phyloP scores from a whole-genome alignment of 92 coral and sea anemone species.

The Blastomussa wellsi region DNA sequence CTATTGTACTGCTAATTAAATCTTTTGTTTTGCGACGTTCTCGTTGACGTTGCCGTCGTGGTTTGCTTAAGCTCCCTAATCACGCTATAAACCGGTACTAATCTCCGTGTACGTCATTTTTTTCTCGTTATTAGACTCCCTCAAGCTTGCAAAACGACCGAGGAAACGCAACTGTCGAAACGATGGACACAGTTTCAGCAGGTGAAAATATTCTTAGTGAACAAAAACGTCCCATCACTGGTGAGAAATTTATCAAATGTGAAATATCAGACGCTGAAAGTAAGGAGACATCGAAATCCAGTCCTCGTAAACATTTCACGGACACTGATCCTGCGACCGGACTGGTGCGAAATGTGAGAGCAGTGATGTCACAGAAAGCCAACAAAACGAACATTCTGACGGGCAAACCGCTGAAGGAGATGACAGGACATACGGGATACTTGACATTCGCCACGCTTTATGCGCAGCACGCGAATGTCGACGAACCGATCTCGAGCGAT shows the following conservation, averaged over 20 bases:
- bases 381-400: slow-evolving; percentile 73
- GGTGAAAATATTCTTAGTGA: neutral
- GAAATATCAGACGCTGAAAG: neutral
- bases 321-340: slow-evolving; percentile 42
- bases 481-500: neutral
- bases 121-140: neutral
- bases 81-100: too few species aligned
- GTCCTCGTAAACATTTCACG: slow-evolving; percentile 13
- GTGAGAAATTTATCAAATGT: neutral
- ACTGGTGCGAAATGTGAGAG: slow-evolving; percentile 35
- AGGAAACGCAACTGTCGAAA: neutral
- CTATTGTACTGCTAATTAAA: too few species aligned
- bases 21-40: too few species aligned
- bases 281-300: neutral
- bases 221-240: neutral
- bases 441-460: slow-evolving; percentile 86
- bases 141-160: neutral
- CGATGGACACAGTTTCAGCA: neutral
- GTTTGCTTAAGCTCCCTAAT: too few species aligned
- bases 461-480: slow-evolving; percentile 21
- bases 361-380: slow-evolving; percentile 43
- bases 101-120: neutral
- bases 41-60: too few species aligned
- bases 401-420: slow-evolving; percentile 74
- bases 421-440: slow-evolving; percentile 97